These are phyloP conservation scores for Apaloderma vittatum DNA, from an alignment of 2,113 vertebrate species.

Conservation along the genomic window DNA sequence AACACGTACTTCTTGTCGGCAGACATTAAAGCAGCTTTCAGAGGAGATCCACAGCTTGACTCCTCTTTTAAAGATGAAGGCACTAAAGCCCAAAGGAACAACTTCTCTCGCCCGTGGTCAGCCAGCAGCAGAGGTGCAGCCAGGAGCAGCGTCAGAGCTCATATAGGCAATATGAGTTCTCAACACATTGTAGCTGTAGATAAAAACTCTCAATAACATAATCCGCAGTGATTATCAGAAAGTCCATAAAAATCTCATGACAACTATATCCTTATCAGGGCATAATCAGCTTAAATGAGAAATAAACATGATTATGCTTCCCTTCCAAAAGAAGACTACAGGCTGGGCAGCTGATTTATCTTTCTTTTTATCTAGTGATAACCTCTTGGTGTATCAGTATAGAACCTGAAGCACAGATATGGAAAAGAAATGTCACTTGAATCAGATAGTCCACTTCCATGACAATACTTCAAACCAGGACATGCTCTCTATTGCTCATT, in stretches of 20 bases:
- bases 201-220: background rate
- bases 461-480: background rate
- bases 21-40: background rate
- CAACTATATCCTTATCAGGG: background rate
- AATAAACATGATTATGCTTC: background rate
- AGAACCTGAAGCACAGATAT: background rate
- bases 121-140: background rate
- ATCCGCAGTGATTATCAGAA: background rate
- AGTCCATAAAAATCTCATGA: background rate
- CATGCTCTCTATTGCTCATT: background rate
- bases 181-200: background rate
- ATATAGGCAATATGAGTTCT: background rate
- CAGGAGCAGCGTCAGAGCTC: background rate
- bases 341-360: background rate
- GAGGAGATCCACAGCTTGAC: background rate
- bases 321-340: background rate
- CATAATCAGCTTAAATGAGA: background rate
- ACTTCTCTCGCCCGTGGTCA: background rate
- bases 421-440: background rate
- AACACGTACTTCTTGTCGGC: rapidly evolving
- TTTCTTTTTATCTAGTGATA: background rate
- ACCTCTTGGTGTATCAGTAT: background rate
- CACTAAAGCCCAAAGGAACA: background rate
- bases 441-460: background rate
- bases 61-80: background rate